Percentiles rank a stretch among this genome's conserved stretches.
Conservation (phyloP, 2,797 vertebrate species). For the Fringilla coelebs region DNA sequence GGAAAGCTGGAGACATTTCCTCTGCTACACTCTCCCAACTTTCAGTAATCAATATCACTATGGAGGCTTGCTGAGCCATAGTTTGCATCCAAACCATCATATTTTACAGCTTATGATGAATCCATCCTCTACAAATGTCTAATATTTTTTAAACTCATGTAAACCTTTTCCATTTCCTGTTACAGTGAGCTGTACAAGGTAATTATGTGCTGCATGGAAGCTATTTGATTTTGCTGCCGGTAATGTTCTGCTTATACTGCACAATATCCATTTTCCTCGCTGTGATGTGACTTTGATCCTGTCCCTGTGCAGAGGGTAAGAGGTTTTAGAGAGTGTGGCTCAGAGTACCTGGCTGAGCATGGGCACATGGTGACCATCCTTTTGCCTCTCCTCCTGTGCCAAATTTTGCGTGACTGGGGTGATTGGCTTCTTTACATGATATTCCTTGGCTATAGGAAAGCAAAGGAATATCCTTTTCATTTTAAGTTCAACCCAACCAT, state of each 20-base stretch:
- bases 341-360: not conserved
- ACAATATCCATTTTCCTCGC: not conserved
- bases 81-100: not conserved
- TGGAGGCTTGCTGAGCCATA: not conserved
- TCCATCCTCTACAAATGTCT: not conserved
- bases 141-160: not conserved
- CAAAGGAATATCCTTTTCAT: not conserved
- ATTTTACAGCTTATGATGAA: not conserved
- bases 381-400: not conserved
- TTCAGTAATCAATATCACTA: not conserved
- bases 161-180: not conserved
- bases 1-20: not conserved
- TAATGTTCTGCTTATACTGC: not conserved
- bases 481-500: not conserved
- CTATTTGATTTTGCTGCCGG: not conserved
- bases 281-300: not conserved
- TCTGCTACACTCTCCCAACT: not conserved
- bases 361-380: rapidly evolving
- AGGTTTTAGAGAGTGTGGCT: rapidly evolving
- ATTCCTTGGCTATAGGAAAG: not conserved
- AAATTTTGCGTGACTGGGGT: rapidly evolving
- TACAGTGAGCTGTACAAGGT: not conserved
- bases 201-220: not conserved
- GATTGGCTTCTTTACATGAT: not conserved
- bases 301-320: not conserved